Evolutionary conservation across 2,797 vertebrate genomes (phyloP).

Genomic region (Limosa lapponica): DNA sequence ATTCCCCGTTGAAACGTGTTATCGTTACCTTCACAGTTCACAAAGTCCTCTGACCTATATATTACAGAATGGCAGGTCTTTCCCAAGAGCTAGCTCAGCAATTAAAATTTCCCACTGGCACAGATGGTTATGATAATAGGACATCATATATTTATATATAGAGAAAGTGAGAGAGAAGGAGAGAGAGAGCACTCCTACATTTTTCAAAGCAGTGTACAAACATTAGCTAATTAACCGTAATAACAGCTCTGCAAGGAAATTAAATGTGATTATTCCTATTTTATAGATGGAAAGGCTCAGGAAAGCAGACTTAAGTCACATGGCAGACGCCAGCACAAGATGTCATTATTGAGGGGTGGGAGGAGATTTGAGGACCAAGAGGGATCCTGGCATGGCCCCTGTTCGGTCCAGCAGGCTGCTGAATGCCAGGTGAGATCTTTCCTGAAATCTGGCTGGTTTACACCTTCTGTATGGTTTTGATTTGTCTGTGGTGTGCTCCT

Average conservation of each 20-base stretch:
- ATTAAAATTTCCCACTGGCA: constrained; percentile 62
- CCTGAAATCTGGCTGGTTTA: not conserved
- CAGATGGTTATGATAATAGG: constrained; percentile 62
- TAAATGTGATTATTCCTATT: constrained; percentile 20
- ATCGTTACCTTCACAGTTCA: constrained; percentile 39
- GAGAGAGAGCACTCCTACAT: not conserved
- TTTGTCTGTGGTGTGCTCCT: not conserved
- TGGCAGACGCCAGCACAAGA: not conserved
- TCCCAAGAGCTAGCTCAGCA: constrained; percentile 59
- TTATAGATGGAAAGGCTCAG: constrained; percentile 21
- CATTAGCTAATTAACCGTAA: constrained; percentile 48
- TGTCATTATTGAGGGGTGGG: not conserved
- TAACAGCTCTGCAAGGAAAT: constrained; percentile 4
- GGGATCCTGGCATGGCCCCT: accelerated
- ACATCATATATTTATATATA: constrained; percentile 38
- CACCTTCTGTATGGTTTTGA: not conserved
- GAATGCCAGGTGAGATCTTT: not conserved
- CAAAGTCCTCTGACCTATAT: constrained; percentile 52
- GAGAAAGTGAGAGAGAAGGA: constrained; percentile 25
- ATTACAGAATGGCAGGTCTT: constrained; percentile 56
- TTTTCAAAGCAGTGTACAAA: constrained; percentile 33
- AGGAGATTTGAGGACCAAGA: not conserved
- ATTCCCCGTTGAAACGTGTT: constrained; percentile 15
- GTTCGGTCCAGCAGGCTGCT: not conserved
- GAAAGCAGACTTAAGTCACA: not conserved